phyloP scores from a whole-genome alignment of 2,888 invertebrate species.

The Limnephilus marmoratus region DNA sequence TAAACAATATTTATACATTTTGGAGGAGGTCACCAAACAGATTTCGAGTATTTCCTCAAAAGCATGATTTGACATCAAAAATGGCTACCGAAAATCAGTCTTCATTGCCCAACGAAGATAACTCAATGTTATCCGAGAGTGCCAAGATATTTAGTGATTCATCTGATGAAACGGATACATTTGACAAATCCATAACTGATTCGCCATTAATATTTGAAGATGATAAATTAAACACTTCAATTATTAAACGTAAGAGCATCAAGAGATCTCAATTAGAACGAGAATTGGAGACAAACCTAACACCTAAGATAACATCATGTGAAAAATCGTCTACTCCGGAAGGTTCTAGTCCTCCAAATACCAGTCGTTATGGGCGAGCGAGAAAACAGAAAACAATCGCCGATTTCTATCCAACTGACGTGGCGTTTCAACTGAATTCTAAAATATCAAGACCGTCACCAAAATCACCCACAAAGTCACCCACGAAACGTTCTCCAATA shows the following conservation, averaged over 20 bases:
- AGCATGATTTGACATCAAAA: slow-evolving; percentile 38
- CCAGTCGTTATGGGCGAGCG: slow-evolving; percentile 80
- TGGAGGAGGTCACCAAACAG: neutral
- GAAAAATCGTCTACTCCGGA: slow-evolving; percentile 72
- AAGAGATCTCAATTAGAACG: slow-evolving; percentile 72
- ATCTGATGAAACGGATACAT: slow-evolving; percentile 28
- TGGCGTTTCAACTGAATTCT: slow-evolving; percentile 69
- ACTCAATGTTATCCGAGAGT: neutral
- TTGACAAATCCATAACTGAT: neutral
- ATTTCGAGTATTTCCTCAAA: neutral
- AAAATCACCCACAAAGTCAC: slow-evolving; percentile 68
- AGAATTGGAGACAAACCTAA: slow-evolving; percentile 72
- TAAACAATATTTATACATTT: neutral
- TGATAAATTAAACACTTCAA: neutral
- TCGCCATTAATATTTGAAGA: slow-evolving; percentile 8
- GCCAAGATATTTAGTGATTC: slow-evolving; percentile 23
- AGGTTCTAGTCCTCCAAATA: slow-evolving; percentile 69
- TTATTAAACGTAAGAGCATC: slow-evolving; percentile 30
- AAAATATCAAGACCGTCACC: slow-evolving; percentile 69
- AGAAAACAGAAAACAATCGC: slow-evolving; percentile 76
- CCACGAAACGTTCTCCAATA: slow-evolving; percentile 43
- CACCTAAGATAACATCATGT: slow-evolving; percentile 71
- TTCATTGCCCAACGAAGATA: slow-evolving; percentile 4
- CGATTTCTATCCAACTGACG: slow-evolving; percentile 73
- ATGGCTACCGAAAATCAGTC: slow-evolving; percentile 40